These are phyloP conservation scores for Hylaea fasciaria DNA, from an alignment of 2,888 invertebrate species.

Conservation along the genomic window DNA sequence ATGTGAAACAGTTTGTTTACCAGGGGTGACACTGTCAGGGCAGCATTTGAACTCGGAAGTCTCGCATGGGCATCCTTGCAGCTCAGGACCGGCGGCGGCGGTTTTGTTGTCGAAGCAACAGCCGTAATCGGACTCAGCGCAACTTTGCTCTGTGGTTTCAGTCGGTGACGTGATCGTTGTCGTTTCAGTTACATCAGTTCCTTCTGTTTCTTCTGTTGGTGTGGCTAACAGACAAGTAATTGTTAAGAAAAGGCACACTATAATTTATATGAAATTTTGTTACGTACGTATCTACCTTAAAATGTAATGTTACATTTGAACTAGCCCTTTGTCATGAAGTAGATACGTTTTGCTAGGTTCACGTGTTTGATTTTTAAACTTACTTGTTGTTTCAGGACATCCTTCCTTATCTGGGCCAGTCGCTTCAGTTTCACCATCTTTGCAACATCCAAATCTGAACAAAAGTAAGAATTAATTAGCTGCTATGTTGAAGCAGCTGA, in stretches of 20 bases:
- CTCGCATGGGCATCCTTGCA: conserved; percentile 87
- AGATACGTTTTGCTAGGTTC: too few species aligned
- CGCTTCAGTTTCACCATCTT: conserved; percentile 87
- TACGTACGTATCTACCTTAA: too few species aligned
- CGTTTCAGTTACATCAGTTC: not conserved
- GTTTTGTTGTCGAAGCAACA: conserved; percentile 90
- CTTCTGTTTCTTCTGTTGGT: conserved; percentile 10
- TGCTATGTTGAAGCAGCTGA: too few species aligned
- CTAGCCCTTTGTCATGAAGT: too few species aligned
- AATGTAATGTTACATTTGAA: too few species aligned
- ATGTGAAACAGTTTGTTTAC: conserved; percentile 60
- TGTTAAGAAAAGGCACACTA: not conserved
- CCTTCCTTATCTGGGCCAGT: conserved; percentile 85
- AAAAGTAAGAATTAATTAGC: conserved; percentile 6
- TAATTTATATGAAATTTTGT: too few species aligned
- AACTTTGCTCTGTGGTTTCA: conserved; percentile 61
- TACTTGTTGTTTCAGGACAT: conserved; percentile 69
- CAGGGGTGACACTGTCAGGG: conserved; percentile 87
- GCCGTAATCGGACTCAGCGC: conserved; percentile 86
- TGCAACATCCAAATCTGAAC: conserved; percentile 88
- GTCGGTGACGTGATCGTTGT: conserved; percentile 30
- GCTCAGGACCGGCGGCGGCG: conserved; percentile 86
- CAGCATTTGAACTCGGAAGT: conserved; percentile 89
- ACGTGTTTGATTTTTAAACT: conserved; percentile 26
- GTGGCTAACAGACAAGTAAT: not conserved